A percentile compares a stretch with the other conserved stretches of the same genome.
phyloP scores from a whole-genome alignment of 2,113 vertebrate genomes.

The Artemisiospiza belli region DNA sequence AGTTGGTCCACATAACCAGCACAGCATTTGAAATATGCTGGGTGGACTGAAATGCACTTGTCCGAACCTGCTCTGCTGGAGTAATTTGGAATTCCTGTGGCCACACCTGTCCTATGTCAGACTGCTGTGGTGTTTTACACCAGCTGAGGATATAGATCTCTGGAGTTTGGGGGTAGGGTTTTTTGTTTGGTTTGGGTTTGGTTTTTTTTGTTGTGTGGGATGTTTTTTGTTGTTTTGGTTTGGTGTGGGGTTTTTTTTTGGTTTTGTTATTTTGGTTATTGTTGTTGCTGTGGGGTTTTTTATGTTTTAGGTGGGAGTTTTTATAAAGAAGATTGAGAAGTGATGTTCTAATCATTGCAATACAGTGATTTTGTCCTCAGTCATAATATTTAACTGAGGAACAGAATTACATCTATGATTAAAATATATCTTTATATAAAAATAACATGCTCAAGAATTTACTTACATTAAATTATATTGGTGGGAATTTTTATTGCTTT shows the following conservation, averaged over 20 bases:
- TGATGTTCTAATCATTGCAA: constrained; percentile 29
- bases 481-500: neutral
- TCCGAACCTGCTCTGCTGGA: neutral
- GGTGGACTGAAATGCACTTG: neutral
- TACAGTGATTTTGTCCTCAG: neutral
- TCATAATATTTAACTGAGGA: constrained; percentile 23
- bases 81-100: neutral
- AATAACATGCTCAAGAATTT: constrained; percentile 50
- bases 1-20: neutral
- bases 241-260: neutral
- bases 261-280: neutral
- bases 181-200: neutral
- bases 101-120: neutral
- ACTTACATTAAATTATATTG: constrained; percentile 31
- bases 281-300: neutral
- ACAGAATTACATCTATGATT: constrained; percentile 32
- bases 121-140: neutral
- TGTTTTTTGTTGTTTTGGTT: neutral
- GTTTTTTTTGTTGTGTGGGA: neutral
- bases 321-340: constrained; percentile 5
- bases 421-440: constrained; percentile 58
- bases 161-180: neutral
- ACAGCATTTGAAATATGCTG: neutral
- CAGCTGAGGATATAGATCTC: neutral
- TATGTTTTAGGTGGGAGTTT: neutral